Percentiles rank a stretch among this genome's conserved stretches.
These are phyloP conservation scores for Poeciliopsis prolifica DNA, from an alignment of 2,113 vertebrate genomes.

Conservation along the genomic window DNA sequence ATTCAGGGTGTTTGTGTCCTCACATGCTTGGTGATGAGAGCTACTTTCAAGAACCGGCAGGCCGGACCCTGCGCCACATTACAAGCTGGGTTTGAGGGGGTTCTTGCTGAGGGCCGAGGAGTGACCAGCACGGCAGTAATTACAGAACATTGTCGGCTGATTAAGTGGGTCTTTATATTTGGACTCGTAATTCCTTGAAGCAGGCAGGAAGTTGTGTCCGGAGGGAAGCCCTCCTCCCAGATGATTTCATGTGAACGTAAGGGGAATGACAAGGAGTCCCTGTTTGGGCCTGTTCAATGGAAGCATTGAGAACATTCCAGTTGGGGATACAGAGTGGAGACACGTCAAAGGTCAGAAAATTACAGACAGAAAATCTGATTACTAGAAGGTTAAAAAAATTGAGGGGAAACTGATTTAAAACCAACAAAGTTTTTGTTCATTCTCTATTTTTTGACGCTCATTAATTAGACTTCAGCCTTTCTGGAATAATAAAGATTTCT, in stretches of 20 bases:
- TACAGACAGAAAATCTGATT: conserved; percentile 27
- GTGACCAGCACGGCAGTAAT: conserved; percentile 44
- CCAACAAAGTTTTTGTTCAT: neutral
- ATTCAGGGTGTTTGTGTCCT: neutral
- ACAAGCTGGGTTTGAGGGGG: neutral
- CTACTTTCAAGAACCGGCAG: neutral
- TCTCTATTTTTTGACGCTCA: neutral
- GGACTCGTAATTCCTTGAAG: conserved; percentile 47
- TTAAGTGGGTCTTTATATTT: conserved; percentile 49
- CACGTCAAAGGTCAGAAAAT: conserved; percentile 34
- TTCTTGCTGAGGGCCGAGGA: neutral
- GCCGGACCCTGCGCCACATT: neutral
- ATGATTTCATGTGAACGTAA: conserved; percentile 48
- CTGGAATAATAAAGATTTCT: neutral
- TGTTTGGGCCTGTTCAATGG: conserved; percentile 51
- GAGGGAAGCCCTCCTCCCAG: conserved; percentile 43
- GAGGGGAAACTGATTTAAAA: neutral
- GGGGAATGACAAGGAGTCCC: conserved; percentile 45
- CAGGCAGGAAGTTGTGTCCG: conserved; percentile 52
- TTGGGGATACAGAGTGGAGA: conserved; percentile 12
- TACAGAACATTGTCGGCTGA: conserved; percentile 44
- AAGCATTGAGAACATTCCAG: conserved; percentile 44
- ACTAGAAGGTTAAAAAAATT: conserved; percentile 1
- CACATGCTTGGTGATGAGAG: neutral
- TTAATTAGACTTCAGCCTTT: too few species aligned